phyloP scores from a whole-genome alignment of 2,888 invertebrate species.

The Herminia tarsipennalis region DNA sequence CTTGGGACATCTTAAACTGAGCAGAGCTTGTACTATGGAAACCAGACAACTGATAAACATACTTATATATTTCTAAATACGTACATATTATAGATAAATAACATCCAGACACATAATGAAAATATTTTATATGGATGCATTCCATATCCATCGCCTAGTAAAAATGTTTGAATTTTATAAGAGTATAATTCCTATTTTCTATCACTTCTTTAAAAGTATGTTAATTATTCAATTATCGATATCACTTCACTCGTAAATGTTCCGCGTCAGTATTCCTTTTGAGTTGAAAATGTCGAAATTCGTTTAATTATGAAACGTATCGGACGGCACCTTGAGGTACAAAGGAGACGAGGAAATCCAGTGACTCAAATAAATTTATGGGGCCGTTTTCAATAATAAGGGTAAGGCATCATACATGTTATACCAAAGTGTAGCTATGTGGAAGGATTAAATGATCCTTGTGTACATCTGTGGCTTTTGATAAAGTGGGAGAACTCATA shows the following conservation, averaged over 20 bases:
- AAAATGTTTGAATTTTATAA: too few species aligned
- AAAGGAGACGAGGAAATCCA: slow-evolving; percentile 48
- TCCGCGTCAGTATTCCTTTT: slow-evolving; percentile 20
- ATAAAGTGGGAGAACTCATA: slow-evolving; percentile 11
- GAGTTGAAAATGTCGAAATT: slow-evolving; percentile 10
- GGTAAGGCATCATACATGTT: slow-evolving; percentile 45
- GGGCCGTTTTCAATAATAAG: slow-evolving; percentile 56
- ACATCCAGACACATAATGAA: too few species aligned
- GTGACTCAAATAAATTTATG: slow-evolving; percentile 59
- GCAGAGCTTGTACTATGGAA: too few species aligned
- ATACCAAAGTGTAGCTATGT: slow-evolving; percentile 36
- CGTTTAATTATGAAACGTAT: slow-evolving; percentile 36
- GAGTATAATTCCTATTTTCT: neutral
- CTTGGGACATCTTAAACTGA: too few species aligned
- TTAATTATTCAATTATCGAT: slow-evolving; percentile 1
- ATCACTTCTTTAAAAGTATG: neutral
- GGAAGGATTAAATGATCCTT: slow-evolving; percentile 48
- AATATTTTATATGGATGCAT: too few species aligned
- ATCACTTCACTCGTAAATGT: slow-evolving; percentile 21
- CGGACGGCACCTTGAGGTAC: slow-evolving; percentile 23
- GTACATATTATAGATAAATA: too few species aligned
- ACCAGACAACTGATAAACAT: too few species aligned
- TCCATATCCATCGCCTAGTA: too few species aligned
- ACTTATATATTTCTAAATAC: too few species aligned
- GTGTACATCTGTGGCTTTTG: slow-evolving; percentile 33